Evolutionary conservation across 1,140 invertebrate species (phyloP).

Genomic region (Cyphomyrmex costatus): DNA sequence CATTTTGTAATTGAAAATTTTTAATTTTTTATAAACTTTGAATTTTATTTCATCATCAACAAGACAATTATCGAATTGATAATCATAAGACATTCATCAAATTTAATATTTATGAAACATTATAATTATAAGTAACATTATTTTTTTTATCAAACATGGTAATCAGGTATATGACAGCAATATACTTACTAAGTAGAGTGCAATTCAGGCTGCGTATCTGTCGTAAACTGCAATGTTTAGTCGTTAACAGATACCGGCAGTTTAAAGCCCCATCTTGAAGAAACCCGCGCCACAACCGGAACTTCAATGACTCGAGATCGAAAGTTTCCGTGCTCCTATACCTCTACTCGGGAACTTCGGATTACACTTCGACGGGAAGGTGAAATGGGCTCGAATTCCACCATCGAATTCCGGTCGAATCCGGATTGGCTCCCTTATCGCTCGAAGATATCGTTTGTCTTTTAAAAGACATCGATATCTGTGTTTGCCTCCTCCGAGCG

Average conservation of each 20-base stretch:
- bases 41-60: not conserved
- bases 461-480: constrained; percentile 62
- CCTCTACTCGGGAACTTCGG: constrained; percentile 63
- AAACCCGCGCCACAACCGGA: constrained; percentile 64
- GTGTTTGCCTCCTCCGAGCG: constrained; percentile 31
- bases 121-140: not conserved
- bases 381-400: constrained; percentile 74
- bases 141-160: too few relatives aligned
- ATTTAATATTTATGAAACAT: not conserved
- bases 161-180: not conserved
- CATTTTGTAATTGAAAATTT: not conserved
- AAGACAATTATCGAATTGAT: not conserved
- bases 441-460: constrained; percentile 69
- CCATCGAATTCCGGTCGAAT: constrained; percentile 46
- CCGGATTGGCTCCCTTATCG: constrained; percentile 66
- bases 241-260: constrained; percentile 63
- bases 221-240: constrained; percentile 26
- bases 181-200: not conserved
- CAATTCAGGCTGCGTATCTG: constrained; percentile 55
- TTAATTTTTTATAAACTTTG: not conserved
- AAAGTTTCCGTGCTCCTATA: constrained; percentile 54
- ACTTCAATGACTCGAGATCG: constrained; percentile 71
- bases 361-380: constrained; percentile 69
- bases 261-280: constrained; percentile 66
- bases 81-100: not conserved